Percentiles rank a stretch among this genome's conserved stretches.
Conservation (phyloP, 2,797 vertebrate species). For the Linurgus olivaceus region DNA sequence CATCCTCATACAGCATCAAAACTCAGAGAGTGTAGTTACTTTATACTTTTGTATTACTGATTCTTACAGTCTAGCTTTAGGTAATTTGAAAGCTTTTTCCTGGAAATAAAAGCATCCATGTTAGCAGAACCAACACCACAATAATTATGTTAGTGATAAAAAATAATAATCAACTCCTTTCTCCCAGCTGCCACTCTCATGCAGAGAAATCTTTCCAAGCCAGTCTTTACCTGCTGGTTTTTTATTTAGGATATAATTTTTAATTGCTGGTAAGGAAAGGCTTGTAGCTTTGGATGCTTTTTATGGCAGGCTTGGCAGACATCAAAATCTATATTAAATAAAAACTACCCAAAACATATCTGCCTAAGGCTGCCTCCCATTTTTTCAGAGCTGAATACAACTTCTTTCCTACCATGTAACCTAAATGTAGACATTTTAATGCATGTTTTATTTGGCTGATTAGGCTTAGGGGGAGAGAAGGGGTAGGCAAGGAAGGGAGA, state of each 20-base stretch:
- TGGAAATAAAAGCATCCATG: neutral
- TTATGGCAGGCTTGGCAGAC: neutral
- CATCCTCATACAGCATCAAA: neutral
- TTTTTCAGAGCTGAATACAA: neutral
- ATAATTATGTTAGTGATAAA: neutral
- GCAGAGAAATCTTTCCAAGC: neutral
- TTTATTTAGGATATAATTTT: neutral
- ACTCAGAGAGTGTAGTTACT: neutral
- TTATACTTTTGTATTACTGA: neutral
- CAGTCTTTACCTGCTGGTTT: neutral
- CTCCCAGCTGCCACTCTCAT: neutral
- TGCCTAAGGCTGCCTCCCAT: neutral
- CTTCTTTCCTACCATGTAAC: neutral
- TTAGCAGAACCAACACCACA: neutral
- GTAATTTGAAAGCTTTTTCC: neutral
- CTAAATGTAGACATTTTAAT: neutral
- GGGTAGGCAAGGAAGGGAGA: neutral
- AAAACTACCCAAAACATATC: neutral
- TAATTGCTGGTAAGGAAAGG: neutral
- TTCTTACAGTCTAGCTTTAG: neutral
- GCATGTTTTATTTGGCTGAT: neutral
- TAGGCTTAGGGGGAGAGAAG: neutral
- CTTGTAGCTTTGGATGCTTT: neutral
- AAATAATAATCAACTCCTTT: neutral
- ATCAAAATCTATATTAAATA: neutral